These are phyloP conservation scores for Dendrophyllia cribrosa DNA, from an alignment of 64 coral and sea anemone genomes.

Conservation along the genomic window DNA sequence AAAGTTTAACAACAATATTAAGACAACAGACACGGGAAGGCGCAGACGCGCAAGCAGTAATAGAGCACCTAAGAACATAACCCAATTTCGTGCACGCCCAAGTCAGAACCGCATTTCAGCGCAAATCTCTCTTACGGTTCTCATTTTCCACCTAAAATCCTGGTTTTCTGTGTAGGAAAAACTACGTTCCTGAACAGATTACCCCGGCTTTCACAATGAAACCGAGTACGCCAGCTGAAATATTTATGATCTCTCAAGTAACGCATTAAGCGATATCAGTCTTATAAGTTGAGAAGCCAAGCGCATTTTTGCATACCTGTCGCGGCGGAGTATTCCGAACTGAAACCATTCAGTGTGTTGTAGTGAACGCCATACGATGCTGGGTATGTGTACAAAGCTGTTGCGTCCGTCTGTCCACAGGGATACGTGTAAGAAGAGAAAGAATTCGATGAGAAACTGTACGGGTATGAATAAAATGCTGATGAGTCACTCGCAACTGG, in stretches of 20 bases:
- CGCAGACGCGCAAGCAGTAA: slow-evolving; percentile 33
- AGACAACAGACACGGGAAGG: slow-evolving; percentile 61
- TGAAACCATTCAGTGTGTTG: slow-evolving; percentile 73
- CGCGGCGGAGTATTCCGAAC: slow-evolving; percentile 45
- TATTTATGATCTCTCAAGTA: slow-evolving; percentile 60
- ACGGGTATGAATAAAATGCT: slow-evolving; percentile 93
- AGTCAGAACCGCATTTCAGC: slow-evolving; percentile 4
- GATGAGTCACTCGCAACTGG: slow-evolving; percentile 85
- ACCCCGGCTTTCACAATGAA: slow-evolving; percentile 40
- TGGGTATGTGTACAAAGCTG: slow-evolving; percentile 82
- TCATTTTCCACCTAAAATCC: background rate
- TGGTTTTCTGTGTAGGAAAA: background rate
- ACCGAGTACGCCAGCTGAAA: slow-evolving; percentile 52
- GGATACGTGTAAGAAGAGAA: slow-evolving; percentile 75
- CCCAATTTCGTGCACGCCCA: slow-evolving; percentile 38
- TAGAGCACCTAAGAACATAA: slow-evolving; percentile 48
- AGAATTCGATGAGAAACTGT: slow-evolving; percentile 84
- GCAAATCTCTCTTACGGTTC: slow-evolving; percentile 30
- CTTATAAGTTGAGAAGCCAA: slow-evolving; percentile 20
- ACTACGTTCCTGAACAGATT: slow-evolving; percentile 5
- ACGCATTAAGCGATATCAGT: slow-evolving; percentile 52
- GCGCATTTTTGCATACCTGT: slow-evolving; percentile 64
- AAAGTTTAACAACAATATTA: slow-evolving; percentile 77
- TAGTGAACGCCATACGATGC: slow-evolving; percentile 90
- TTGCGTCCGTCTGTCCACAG: slow-evolving; percentile 76